These are phyloP conservation scores for Anguilla anguilla DNA, from an alignment of 2,797 vertebrate species.

Conservation along the genomic window DNA sequence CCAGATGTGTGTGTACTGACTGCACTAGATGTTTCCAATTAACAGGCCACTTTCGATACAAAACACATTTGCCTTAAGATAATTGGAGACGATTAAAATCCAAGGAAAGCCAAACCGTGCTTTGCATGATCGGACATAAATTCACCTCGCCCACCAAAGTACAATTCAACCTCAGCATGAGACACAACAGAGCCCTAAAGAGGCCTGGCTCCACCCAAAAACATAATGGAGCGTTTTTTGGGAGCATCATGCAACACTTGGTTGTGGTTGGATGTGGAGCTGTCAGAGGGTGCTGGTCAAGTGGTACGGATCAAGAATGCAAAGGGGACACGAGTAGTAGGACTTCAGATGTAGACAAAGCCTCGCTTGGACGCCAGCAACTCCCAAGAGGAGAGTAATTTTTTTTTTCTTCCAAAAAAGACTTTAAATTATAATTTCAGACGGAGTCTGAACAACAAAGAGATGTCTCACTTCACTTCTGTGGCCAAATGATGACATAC, in stretches of 20 bases:
- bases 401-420: background rate
- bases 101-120: background rate
- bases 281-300: background rate
- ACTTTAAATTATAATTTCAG: background rate
- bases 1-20: background rate
- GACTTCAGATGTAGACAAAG: background rate
- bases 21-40: background rate
- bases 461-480: background rate
- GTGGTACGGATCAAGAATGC: background rate
- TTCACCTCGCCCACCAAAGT: background rate
- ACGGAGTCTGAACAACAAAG: background rate
- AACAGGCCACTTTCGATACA: background rate
- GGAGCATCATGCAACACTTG: background rate
- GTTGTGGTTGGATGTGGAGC: background rate
- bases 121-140: background rate
- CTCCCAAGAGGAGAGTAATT: background rate
- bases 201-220: background rate
- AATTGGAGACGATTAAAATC: background rate
- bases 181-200: background rate
- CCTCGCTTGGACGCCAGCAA: background rate
- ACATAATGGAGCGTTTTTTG: background rate
- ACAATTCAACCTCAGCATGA: background rate
- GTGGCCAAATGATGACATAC: background rate
- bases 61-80: background rate
- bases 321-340: too few species aligned